Conservation (phyloP, 1,140 invertebrate species). For the Wasmannia auropunctata region DNA sequence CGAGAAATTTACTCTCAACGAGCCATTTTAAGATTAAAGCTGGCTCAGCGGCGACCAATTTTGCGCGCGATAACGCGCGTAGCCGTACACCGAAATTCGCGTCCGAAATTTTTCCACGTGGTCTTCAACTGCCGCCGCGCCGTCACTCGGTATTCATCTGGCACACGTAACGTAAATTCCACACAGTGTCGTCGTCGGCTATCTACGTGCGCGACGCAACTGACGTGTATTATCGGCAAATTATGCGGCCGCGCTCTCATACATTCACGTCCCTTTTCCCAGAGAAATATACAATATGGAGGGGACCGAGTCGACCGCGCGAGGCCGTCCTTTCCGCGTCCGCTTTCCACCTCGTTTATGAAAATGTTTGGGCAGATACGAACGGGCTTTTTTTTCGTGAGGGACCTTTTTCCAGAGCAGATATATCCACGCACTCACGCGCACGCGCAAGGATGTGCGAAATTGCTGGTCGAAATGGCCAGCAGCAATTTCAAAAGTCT, state of each 20-base stretch:
- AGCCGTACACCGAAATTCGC: slow-evolving; percentile 18
- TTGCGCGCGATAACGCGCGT: slow-evolving; percentile 54
- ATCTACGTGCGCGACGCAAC: slow-evolving; percentile 1
- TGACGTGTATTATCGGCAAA: slow-evolving; percentile 61
- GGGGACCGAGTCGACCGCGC: slow-evolving; percentile 35
- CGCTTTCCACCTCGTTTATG: slow-evolving; percentile 48
- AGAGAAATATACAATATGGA: slow-evolving; percentile 40
- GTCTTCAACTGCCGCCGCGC: background rate
- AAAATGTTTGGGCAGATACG: slow-evolving; percentile 66
- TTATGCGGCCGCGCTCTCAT: slow-evolving; percentile 55
- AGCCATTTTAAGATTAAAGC: slow-evolving; percentile 39
- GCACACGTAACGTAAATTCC: slow-evolving; percentile 57
- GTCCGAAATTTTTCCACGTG: slow-evolving; percentile 31
- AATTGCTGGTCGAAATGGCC: slow-evolving; percentile 37
- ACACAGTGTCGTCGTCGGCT: slow-evolving; percentile 18
- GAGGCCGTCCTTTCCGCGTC: background rate
- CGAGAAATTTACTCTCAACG: slow-evolving; percentile 25
- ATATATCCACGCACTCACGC: slow-evolving; percentile 24
- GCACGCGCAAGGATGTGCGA: background rate
- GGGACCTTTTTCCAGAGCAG: slow-evolving; percentile 40
- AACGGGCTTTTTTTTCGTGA: slow-evolving; percentile 65
- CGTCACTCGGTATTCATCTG: slow-evolving; percentile 52
- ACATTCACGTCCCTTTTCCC: slow-evolving; percentile 56
- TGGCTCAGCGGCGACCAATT: slow-evolving; percentile 44
- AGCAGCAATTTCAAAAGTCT: slow-evolving; percentile 45